Evolutionary conservation across 2,797 vertebrate species (phyloP).

Genomic region (Amblyraja radiata): DNA sequence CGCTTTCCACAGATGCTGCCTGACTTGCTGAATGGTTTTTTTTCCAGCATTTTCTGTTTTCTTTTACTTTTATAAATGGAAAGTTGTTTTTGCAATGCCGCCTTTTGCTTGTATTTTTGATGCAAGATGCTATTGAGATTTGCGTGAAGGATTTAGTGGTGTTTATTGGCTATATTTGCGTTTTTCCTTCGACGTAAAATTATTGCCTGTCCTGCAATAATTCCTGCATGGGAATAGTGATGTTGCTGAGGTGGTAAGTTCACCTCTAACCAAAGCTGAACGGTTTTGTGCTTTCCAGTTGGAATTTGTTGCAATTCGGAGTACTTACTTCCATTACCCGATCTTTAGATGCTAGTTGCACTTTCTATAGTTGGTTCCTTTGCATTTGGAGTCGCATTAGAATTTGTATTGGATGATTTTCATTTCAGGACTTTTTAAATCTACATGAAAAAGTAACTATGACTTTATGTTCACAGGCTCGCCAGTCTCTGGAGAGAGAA

Average conservation of each 20-base stretch:
- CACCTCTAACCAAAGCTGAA: background rate
- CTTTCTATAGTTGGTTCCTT: background rate
- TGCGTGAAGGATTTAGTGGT: background rate
- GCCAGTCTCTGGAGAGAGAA: conserved; percentile 80
- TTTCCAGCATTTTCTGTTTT: no score
- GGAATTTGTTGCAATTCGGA: background rate
- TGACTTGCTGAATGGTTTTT: no score
- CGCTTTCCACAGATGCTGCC: no score
- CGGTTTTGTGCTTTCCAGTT: background rate
- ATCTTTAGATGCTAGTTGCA: background rate
- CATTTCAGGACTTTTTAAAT: background rate
- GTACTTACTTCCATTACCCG: background rate
- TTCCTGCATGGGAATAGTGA: background rate
- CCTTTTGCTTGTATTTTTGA: background rate
- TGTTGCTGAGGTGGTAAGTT: background rate
- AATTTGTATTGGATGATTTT: background rate
- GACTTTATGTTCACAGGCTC: conserved; percentile 59
- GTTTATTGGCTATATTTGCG: background rate
- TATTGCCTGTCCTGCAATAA: no score
- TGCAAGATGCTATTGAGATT: background rate
- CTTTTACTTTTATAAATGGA: no score
- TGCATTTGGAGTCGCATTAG: background rate
- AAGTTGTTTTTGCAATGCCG: background rate
- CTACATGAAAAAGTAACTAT: background rate
- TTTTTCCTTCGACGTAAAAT: background rate